phyloP scores from a whole-genome alignment of 2,797 vertebrate species.

The Channa striata region DNA sequence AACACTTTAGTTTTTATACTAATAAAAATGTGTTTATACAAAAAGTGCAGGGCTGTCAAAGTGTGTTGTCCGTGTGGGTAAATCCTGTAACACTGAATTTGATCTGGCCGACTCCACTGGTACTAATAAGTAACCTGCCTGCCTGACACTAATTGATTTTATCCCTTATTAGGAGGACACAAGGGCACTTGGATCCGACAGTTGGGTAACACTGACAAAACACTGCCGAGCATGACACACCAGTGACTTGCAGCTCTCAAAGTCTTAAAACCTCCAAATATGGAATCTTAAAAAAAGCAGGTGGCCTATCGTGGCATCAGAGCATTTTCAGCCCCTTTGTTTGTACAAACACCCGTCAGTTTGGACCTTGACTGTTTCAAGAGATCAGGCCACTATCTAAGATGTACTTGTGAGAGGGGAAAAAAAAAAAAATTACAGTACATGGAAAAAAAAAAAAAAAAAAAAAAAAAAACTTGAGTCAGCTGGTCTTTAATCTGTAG shows the following conservation, averaged over 20 bases:
- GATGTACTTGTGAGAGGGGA: conserved; percentile 62
- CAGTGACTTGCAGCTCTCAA: conserved; percentile 28
- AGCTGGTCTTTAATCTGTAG: conserved; percentile 64
- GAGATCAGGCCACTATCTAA: conserved; percentile 72
- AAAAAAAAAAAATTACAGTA: conserved; percentile 59
- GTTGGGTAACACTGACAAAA: conserved; percentile 49
- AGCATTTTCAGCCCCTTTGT: conserved; percentile 60
- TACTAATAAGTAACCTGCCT: conserved; percentile 53
- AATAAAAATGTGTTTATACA: too few relatives aligned
- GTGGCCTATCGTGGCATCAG: conserved; percentile 32
- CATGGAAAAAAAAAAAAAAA: conserved; percentile 9
- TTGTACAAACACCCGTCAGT: conserved; percentile 72
- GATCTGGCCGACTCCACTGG: conserved; percentile 1
- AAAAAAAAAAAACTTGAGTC: conserved; percentile 42
- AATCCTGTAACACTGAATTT: not conserved
- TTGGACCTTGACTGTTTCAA: conserved; percentile 83
- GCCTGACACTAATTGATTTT: conserved; percentile 62
- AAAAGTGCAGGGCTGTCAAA: not conserved
- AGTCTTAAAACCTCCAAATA: conserved; percentile 82
- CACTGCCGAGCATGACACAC: conserved; percentile 1
- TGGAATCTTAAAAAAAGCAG: conserved; percentile 74
- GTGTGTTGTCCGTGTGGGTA: not conserved
- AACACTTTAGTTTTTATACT: too few relatives aligned
- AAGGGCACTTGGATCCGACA: conserved; percentile 29
- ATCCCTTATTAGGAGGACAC: conserved; percentile 71